A percentile compares a stretch with the other conserved stretches of the same genome.
Evolutionary conservation across 2,797 vertebrate genomes (phyloP).

Genomic region (Brachymystax lenok): DNA sequence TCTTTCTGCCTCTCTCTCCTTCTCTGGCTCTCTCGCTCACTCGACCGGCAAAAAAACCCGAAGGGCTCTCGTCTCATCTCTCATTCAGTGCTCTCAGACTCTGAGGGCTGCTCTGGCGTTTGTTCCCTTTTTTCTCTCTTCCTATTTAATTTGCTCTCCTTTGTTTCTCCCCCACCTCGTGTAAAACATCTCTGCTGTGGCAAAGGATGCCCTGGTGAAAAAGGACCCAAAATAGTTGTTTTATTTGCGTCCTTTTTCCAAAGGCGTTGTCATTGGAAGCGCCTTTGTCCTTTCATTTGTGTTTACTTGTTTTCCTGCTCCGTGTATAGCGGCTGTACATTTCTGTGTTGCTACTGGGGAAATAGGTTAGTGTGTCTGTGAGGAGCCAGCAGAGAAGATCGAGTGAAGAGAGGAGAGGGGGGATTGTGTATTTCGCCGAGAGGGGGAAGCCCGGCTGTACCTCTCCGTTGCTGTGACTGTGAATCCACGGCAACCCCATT

Average conservation of each 20-base stretch:
- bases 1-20: conserved; percentile 22
- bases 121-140: neutral
- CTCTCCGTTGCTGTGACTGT: conserved; percentile 28
- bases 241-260: neutral
- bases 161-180: neutral
- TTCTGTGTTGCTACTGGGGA: conserved; percentile 55
- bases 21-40: conserved; percentile 39
- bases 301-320: conserved; percentile 17
- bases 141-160: neutral
- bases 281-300: conserved; percentile 64
- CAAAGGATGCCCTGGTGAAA: conserved; percentile 45
- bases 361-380: conserved; percentile 75
- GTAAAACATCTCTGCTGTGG: conserved; percentile 9
- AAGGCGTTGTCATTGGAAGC: conserved; percentile 46
- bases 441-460: conserved; percentile 59
- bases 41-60: conserved; percentile 44
- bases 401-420: conserved; percentile 43
- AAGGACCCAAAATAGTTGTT: neutral
- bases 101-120: neutral
- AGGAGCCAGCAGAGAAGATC: conserved; percentile 54
- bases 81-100: conserved; percentile 1
- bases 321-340: conserved; percentile 37
- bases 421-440: neutral
- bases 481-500: neutral
- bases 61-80: conserved; percentile 48